A percentile compares a stretch with the other conserved stretches of the same genome.
phyloP scores from a whole-genome alignment of 2,888 invertebrate species.

The Euplagia quadripunctaria region DNA sequence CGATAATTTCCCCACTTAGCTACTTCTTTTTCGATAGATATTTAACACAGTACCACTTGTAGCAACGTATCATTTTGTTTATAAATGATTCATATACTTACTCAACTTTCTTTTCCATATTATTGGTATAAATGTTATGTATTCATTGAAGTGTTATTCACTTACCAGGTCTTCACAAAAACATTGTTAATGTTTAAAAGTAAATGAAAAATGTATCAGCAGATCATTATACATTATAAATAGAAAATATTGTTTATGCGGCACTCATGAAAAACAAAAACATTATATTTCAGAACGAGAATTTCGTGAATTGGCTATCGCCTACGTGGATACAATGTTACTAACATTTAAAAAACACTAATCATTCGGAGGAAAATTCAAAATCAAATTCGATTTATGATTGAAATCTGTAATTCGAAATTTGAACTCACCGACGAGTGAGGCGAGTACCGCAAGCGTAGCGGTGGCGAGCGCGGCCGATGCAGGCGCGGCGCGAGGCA shows the following conservation, averaged over 20 bases:
- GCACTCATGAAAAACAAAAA: constrained; percentile 20
- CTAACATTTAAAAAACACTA: constrained; percentile 7
- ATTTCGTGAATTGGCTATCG: neutral
- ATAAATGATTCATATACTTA: neutral
- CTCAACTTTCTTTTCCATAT: neutral
- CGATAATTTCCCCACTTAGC: neutral
- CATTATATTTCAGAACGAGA: constrained; percentile 6
- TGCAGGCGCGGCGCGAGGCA: constrained; percentile 69
- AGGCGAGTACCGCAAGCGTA: constrained; percentile 69
- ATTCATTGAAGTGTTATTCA: neutral
- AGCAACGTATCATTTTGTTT: neutral
- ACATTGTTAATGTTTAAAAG: neutral
- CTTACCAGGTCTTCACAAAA: constrained; percentile 10
- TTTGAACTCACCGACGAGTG: constrained; percentile 78
- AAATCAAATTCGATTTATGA: constrained; percentile 21
- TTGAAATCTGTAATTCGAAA: constrained; percentile 29
- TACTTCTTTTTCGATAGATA: neutral
- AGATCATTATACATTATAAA: neutral
- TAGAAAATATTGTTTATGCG: constrained; percentile 19
- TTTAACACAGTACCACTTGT: neutral
- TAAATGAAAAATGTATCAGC: constrained; percentile 7
- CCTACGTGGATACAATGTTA: constrained; percentile 2
- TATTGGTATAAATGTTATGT: neutral
- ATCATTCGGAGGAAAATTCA: constrained; percentile 20
- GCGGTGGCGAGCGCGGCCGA: constrained; percentile 61